Evolutionary conservation across 2,113 vertebrate species (phyloP).

Genomic region (Sitta europaea): DNA sequence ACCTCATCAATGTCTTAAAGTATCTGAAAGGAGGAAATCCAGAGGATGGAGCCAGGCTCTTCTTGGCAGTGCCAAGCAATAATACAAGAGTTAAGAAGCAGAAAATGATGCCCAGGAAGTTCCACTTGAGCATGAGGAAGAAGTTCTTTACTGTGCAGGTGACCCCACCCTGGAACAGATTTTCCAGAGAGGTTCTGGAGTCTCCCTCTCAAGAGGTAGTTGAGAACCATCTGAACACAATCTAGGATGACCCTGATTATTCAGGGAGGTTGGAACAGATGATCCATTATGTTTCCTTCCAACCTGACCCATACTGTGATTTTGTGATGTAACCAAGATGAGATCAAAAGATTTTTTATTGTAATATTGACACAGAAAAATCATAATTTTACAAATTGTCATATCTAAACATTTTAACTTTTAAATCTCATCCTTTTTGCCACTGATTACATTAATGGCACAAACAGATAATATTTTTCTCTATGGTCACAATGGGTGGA

Average conservation of each 20-base stretch:
- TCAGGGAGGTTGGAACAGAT: background rate
- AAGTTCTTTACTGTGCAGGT: background rate
- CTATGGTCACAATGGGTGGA: background rate
- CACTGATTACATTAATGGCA: background rate
- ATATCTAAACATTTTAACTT: background rate
- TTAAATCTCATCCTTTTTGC: background rate
- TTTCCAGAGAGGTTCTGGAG: background rate
- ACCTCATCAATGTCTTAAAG: accelerated
- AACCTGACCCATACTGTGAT: background rate
- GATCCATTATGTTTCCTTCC: background rate
- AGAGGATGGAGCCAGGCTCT: background rate
- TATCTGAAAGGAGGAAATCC: background rate
- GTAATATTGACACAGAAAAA: background rate
- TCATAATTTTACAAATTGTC: background rate
- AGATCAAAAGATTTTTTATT: background rate
- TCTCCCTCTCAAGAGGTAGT: background rate
- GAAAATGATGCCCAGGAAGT: background rate
- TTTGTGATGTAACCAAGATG: background rate
- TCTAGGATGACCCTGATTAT: background rate
- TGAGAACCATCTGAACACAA: background rate
- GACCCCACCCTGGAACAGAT: background rate
- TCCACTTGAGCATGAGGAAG: background rate
- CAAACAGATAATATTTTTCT: background rate
- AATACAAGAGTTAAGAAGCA: background rate
- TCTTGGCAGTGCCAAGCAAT: background rate